Evolutionary conservation across 2,113 vertebrate species (phyloP), one percentile per base, ranked within the genome.

Genomic region (Chauna torquata): DNA sequence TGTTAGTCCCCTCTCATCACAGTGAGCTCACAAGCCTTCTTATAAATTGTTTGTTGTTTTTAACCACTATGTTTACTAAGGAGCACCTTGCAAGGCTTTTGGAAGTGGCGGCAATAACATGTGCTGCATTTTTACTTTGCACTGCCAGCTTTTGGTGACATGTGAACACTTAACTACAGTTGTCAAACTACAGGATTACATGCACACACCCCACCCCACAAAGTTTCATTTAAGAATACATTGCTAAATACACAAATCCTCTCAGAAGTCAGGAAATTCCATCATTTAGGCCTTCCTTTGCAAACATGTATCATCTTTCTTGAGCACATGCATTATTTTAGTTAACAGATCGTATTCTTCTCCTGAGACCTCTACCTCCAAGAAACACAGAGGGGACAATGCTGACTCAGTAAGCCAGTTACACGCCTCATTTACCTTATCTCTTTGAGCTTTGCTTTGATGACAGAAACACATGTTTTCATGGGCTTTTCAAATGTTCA

Each of bases 1-100:
- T 4, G 0, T 42, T 54, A 74, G 32, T 25, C n/a, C 24, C 4
- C 0, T 28, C 44, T 47, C 7, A 2, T 70, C 50, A 70, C 12
- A 28, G 32, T 11, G 32, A 82, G 12, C 57, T 47, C 61, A 68
- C 22, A 79, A 88, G 47, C 38, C 20, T 30, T 47, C 30, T 38
- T 82, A 88, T 27, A 54, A 84, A 82, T 28, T 62, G 42, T 38
- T 71, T 62, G 23, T n/a, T 58, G 58, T 1, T n/a, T 82, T 69
- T 47, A 90, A 74, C 81, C 22, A 40, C 17, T 58, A 2, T 36
- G 85, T 95, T 59, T 52, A 75, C 40, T 47, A 55, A 55, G 12
- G 17, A 79, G 52, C 30, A 40, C 25, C 20, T 55, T 44, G n/a
- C 38, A 82, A 69, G 32, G 22, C 20, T 65, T 81, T 92, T 55